Conservation (phyloP, 2,113 vertebrate species). For the Miniopterus natalensis region DNA sequence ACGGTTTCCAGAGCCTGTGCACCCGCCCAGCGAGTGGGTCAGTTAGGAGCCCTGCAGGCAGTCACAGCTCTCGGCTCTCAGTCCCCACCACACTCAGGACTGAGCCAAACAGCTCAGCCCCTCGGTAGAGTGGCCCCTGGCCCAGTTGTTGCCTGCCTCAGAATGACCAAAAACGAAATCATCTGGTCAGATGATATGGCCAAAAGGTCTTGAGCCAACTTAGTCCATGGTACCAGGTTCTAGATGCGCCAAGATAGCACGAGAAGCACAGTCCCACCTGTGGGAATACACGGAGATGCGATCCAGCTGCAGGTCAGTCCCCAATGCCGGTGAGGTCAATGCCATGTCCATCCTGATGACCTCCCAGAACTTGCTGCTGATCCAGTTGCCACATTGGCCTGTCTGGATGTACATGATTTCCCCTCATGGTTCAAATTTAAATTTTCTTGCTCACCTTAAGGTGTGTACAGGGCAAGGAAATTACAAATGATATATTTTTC, state of each 20-base stretch:
- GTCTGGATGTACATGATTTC: constrained; percentile 93
- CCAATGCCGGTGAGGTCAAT: constrained; percentile 94
- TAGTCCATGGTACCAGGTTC: neutral
- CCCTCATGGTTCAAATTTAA: constrained; percentile 88
- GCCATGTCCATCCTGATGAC: constrained; percentile 96
- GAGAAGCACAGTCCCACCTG: neutral
- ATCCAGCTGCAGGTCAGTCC: constrained; percentile 91
- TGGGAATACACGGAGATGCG: neutral
- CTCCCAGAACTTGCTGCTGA: constrained; percentile 95
- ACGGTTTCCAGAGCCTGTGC: constrained; percentile 78
- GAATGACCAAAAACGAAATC: neutral
- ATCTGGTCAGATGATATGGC: neutral
- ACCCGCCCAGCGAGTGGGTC: neutral
- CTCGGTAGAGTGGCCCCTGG: too few species aligned
- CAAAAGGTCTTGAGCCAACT: neutral
- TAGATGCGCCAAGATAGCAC: neutral
- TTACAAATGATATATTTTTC: neutral
- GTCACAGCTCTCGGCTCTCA: neutral
- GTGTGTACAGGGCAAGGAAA: constrained; percentile 5
- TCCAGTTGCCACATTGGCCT: constrained; percentile 93
- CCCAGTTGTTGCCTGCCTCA: neutral
- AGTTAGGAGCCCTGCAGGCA: neutral
- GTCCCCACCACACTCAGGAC: neutral
- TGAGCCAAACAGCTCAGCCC: neutral
- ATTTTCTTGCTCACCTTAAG: constrained; percentile 47